Evolutionary conservation across 2,888 invertebrate species (phyloP).

Genomic region (Caenorhabditis uteleia): DNA sequence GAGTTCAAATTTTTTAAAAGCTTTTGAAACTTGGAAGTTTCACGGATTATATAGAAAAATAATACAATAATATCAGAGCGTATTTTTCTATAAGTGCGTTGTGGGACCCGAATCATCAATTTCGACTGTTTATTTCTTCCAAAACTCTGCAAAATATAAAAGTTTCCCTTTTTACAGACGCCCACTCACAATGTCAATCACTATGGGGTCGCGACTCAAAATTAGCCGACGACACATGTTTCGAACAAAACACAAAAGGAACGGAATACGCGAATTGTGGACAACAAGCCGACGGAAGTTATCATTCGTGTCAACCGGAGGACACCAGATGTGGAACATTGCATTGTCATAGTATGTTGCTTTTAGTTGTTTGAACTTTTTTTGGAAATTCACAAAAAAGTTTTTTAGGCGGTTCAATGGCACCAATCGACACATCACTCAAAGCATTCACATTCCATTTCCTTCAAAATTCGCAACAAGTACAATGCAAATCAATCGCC

Average conservation of each 20-base stretch:
- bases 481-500: constrained; percentile 70
- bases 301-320: constrained; percentile 49
- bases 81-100: too few species aligned
- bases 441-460: constrained; percentile 87
- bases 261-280: constrained; percentile 95
- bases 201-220: constrained; percentile 85
- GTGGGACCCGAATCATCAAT: too few species aligned
- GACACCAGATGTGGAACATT: constrained; percentile 91
- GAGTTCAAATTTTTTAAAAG: too few species aligned
- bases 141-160: too few species aligned
- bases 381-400: not conserved
- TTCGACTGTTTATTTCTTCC: too few species aligned
- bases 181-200: constrained; percentile 83
- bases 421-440: constrained; percentile 78
- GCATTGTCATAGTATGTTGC: constrained; percentile 78
- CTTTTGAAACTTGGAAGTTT: too few species aligned
- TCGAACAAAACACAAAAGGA: constrained; percentile 91
- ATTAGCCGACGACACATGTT: constrained; percentile 86
- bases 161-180: constrained; percentile 77
- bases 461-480: constrained; percentile 85
- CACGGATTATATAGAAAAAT: too few species aligned
- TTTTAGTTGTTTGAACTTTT: too few species aligned
- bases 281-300: constrained; percentile 37
- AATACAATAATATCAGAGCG: too few species aligned
- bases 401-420: constrained; percentile 79